Base-by-base conservation (phyloP, 2,797 vertebrate genomes). In the Spea hammondii region DNA sequence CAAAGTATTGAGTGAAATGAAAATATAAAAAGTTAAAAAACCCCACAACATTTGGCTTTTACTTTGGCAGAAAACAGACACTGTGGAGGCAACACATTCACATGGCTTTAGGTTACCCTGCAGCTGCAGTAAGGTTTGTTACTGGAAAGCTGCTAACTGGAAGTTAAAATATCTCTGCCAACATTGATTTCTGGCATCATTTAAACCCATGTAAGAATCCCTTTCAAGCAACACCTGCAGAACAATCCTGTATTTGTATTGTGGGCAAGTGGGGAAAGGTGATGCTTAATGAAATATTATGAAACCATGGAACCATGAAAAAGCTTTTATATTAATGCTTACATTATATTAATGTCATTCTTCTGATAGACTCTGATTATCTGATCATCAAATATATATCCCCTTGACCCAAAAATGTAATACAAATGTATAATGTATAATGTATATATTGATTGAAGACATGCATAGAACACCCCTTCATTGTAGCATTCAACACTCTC, bases 101-200 rank as follows among this genome's bases (percentile, higher is more conserved):
- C 74, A 70, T 12, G 32, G 57, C 57, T 74, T 64, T 74, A 51
- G 67, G 72, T 80, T 80, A 80, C 50, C 53, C 57, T 65, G 62
- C 67, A 57, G 67, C 60, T 80, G 59, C 17, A 70, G 14, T 57
- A 75, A 44, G 45, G 67, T 53, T 55, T 12, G 50, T 50, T 65
- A 51, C 62, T 12, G 10, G 9, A 62, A 46, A 65, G 44, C 65
- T 71, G 12, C 50, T 76, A 70, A 72, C 69, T 76, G 74, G 53
- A 76, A 76, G 76, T 17, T 50, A n/a, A 75, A 49, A 46, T 45
- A 70, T 45, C 45, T 44, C 6, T 70, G 68, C 68, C 68, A 71
- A 57, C 32, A 66, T 70, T 76, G 13, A 7, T 3, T 55, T 5
- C 67, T 75, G 67, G 14, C 72, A 65, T 53, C 4, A 49, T 10